Conservation (phyloP, 1,140 invertebrate species). For the Temnothorax nylanderi region DNA sequence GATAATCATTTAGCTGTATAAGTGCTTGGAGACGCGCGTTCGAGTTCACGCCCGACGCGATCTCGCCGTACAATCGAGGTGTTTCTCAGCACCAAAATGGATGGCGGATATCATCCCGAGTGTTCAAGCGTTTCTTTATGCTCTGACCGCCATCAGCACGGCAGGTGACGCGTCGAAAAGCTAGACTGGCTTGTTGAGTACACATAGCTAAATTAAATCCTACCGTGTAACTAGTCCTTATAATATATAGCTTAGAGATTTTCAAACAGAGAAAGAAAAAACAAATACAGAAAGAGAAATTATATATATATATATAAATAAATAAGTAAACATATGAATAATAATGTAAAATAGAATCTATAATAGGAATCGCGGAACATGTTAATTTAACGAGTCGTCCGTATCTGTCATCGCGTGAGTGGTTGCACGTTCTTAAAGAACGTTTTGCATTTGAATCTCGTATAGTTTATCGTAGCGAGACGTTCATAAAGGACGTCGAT, state of each 20-base stretch:
- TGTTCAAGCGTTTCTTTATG: conserved; percentile 40
- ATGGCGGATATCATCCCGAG: conserved; percentile 29
- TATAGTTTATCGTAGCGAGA: conserved; percentile 54
- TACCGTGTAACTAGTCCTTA: conserved; percentile 40
- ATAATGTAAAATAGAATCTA: conserved; percentile 49
- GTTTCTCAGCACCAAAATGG: background rate
- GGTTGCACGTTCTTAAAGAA: conserved; percentile 27
- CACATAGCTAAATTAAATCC: conserved; percentile 33
- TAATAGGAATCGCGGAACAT: conserved; percentile 34
- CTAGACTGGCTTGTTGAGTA: conserved; percentile 48
- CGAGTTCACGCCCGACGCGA: background rate
- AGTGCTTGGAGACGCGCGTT: conserved; percentile 21
- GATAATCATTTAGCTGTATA: conserved; percentile 45
- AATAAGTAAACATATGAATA: conserved; percentile 20
- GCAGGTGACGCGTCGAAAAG: conserved; percentile 28
- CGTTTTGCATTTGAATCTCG: conserved; percentile 52
- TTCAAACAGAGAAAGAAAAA: conserved; percentile 1
- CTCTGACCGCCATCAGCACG: conserved; percentile 7
- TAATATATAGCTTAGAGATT: conserved; percentile 39
- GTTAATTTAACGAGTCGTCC: conserved; percentile 33
- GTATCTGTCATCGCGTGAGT: conserved; percentile 30
- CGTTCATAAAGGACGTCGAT: background rate
- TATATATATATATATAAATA: conserved; percentile 47
- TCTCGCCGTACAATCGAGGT: conserved; percentile 4
- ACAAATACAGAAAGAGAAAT: conserved; percentile 18